These are phyloP conservation scores for Archips xylosteana DNA, from an alignment of 2,888 invertebrate species.

Conservation along the genomic window DNA sequence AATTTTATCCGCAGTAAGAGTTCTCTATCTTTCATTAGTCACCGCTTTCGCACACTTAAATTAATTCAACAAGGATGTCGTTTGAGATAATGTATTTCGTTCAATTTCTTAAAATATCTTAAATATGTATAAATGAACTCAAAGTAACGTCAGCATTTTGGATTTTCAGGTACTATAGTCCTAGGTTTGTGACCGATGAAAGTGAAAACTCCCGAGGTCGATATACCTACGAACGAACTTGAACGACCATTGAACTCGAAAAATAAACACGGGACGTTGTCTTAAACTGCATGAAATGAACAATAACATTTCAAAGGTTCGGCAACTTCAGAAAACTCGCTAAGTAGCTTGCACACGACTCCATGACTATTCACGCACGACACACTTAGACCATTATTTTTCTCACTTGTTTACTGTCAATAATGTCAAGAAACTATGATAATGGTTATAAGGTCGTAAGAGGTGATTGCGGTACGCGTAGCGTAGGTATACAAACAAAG, in stretches of 20 bases:
- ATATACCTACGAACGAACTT: constrained; percentile 58
- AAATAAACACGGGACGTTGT: constrained; percentile 45
- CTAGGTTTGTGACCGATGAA: constrained; percentile 46
- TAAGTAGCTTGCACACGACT: not conserved
- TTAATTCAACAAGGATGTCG: constrained; percentile 22
- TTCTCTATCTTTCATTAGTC: constrained; percentile 28
- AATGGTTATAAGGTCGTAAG: constrained; percentile 54
- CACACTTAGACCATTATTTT: constrained; percentile 32
- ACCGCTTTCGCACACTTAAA: constrained; percentile 31
- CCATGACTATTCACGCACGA: not conserved
- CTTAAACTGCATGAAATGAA: constrained; percentile 23
- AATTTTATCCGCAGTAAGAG: constrained; percentile 18
- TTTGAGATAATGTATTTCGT: not conserved
- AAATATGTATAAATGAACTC: not conserved
- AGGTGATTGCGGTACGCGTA: constrained; percentile 44
- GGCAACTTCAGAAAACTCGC: constrained; percentile 5
- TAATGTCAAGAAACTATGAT: constrained; percentile 52
- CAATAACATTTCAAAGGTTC: constrained; percentile 30
- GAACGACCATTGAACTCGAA: constrained; percentile 58
- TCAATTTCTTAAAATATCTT: not conserved
- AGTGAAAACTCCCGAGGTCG: constrained; percentile 63
- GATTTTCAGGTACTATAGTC: not conserved
- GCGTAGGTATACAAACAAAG: constrained; percentile 61
- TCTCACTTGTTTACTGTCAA: constrained; percentile 46
- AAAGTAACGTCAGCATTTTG: not conserved